phyloP scores from a whole-genome alignment of 2,113 vertebrate species.

The Reinhardtius hippoglossoides region DNA sequence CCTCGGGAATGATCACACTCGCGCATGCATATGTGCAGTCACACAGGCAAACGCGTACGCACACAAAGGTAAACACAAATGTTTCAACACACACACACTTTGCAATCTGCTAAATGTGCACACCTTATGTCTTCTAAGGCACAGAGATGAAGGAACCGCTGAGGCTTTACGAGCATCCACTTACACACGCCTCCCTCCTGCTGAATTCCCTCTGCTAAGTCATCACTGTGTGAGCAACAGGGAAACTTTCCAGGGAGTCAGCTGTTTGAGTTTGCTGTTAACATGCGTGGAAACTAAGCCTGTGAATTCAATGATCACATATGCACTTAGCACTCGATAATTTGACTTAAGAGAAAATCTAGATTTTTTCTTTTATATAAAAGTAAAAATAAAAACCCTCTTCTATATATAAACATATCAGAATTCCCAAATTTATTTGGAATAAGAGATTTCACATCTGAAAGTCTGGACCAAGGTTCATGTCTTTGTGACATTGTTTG shows the following conservation, averaged over 20 bases:
- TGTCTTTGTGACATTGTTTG: no score
- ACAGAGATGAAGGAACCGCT: constrained; percentile 27
- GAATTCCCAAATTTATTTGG: no score
- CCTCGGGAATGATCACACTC: constrained; percentile 42
- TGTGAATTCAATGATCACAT: neutral
- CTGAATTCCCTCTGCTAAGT: constrained; percentile 8
- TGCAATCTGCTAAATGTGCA: constrained; percentile 36
- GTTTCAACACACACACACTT: constrained; percentile 14
- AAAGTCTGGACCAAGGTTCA: no score
- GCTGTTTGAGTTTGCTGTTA: neutral
- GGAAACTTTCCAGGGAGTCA: constrained; percentile 1
- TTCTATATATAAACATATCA: no score
- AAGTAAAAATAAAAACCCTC: no score
- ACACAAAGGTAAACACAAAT: constrained; percentile 46
- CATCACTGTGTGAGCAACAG: neutral
- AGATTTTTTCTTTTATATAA: no score
- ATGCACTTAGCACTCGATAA: no score
- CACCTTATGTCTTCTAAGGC: constrained; percentile 37
- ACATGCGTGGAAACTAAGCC: neutral
- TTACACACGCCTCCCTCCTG: neutral
- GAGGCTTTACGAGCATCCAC: constrained; percentile 13
- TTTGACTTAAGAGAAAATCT: no score
- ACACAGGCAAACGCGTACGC: constrained; percentile 34
- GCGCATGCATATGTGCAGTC: constrained; percentile 3
- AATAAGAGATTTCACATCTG: no score